Evolutionary conservation across 2,888 invertebrate species (phyloP).

Genomic region (Mystacides longicornis): DNA sequence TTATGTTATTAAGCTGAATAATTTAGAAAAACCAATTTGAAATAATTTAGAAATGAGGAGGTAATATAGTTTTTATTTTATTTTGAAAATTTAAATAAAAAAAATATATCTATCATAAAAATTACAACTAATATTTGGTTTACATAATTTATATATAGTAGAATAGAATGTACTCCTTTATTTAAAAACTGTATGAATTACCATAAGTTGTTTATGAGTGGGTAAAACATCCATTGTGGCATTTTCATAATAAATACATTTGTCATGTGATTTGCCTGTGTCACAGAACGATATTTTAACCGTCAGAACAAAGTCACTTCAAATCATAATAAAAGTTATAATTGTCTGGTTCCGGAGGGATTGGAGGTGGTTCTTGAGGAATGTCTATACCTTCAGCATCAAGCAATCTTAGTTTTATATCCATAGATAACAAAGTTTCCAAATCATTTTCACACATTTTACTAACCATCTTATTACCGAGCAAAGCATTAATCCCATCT

Average conservation of each 20-base stretch:
- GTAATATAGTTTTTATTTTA: too few relatives aligned
- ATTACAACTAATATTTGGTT: not conserved
- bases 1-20: too few relatives aligned
- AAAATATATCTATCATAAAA: not conserved
- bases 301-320: slow-evolving; percentile 38
- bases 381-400: slow-evolving; percentile 94
- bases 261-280: too few relatives aligned
- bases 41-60: too few relatives aligned
- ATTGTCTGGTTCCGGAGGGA: slow-evolving; percentile 88
- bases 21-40: too few relatives aligned
- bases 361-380: slow-evolving; percentile 84
- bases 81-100: too few relatives aligned
- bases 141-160: not conserved
- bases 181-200: too few relatives aligned
- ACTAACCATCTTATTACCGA: slow-evolving; percentile 83
- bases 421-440: slow-evolving; percentile 90
- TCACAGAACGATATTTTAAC: too few relatives aligned
- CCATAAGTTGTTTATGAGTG: too few relatives aligned
- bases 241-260: too few relatives aligned
- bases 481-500: slow-evolving; percentile 86
- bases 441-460: slow-evolving; percentile 82
- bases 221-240: too few relatives aligned
- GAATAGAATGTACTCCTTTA: too few relatives aligned
- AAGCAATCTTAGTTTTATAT: slow-evolving; percentile 85
- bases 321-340: slow-evolving; percentile 80